A percentile compares a stretch with the other conserved stretches of the same genome.
phyloP scores from a whole-genome alignment of 2,888 invertebrate species.

The Aricia artaxerxes region DNA sequence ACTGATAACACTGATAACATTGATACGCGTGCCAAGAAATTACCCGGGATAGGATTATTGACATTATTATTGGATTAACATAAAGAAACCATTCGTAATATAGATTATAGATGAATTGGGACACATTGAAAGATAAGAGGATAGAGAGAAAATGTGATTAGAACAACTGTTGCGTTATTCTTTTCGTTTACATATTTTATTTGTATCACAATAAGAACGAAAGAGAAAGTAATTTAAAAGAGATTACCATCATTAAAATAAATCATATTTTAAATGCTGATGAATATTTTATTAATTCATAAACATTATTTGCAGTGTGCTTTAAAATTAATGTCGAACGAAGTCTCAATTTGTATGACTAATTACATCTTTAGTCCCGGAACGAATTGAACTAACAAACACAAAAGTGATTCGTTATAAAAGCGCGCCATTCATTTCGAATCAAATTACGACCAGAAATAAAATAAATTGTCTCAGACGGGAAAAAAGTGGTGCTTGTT shows the following conservation, averaged over 20 bases:
- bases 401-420: conserved; percentile 24
- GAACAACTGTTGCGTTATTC: neutral
- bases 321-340: conserved; percentile 8
- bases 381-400: conserved; percentile 27
- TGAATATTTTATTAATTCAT: neutral
- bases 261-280: neutral
- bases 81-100: neutral
- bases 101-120: conserved; percentile 1
- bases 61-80: neutral
- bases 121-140: neutral
- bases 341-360: conserved; percentile 17
- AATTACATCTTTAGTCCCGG: conserved; percentile 22
- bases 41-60: neutral
- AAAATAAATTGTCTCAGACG: conserved; percentile 44
- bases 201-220: neutral
- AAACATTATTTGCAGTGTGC: neutral
- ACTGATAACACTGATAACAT: conserved; percentile 2
- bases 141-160: neutral
- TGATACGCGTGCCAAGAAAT: conserved; percentile 4
- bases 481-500: conserved; percentile 50
- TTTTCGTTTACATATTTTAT: neutral
- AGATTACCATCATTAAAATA: neutral
- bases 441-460: conserved; percentile 52
- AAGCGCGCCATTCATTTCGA: conserved; percentile 44
- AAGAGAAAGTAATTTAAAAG: neutral